Percentiles rank a stretch among this genome's conserved stretches.
These are phyloP conservation scores for Sicus ferrugineus DNA, from an alignment of 2,888 invertebrate genomes.

Conservation along the genomic window DNA sequence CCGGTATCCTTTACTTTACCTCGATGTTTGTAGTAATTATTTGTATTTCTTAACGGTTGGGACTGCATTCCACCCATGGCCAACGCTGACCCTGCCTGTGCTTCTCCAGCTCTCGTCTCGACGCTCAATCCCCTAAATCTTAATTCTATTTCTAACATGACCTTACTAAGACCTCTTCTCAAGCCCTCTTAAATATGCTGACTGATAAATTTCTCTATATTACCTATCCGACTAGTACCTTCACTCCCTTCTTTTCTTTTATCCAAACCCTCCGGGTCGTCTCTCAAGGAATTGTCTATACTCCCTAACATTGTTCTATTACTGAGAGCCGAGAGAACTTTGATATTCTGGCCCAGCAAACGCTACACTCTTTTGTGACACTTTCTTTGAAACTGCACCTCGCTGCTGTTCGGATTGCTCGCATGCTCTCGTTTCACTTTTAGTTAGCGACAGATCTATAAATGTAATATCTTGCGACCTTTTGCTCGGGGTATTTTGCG, in stretches of 20 bases:
- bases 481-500: not conserved
- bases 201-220: not conserved
- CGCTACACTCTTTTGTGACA: too few relatives aligned
- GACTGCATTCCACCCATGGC: not conserved
- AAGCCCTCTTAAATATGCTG: not conserved
- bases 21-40: too few relatives aligned
- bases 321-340: not conserved
- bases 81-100: not conserved
- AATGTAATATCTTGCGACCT: not conserved
- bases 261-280: too few relatives aligned
- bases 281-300: not conserved
- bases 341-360: too few relatives aligned
- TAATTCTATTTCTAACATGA: not conserved
- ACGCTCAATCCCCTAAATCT: not conserved
- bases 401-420: not conserved
- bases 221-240: too few relatives aligned
- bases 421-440: not conserved
- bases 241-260: not conserved
- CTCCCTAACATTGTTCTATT: not conserved
- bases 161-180: not conserved
- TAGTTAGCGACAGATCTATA: not conserved
- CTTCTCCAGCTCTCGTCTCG: not conserved
- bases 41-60: too few relatives aligned
- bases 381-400: not conserved
- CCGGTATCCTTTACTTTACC: too few relatives aligned